These are phyloP conservation scores for Prunella fulvescens DNA, from an alignment of 2,113 vertebrate species.

Conservation along the genomic window DNA sequence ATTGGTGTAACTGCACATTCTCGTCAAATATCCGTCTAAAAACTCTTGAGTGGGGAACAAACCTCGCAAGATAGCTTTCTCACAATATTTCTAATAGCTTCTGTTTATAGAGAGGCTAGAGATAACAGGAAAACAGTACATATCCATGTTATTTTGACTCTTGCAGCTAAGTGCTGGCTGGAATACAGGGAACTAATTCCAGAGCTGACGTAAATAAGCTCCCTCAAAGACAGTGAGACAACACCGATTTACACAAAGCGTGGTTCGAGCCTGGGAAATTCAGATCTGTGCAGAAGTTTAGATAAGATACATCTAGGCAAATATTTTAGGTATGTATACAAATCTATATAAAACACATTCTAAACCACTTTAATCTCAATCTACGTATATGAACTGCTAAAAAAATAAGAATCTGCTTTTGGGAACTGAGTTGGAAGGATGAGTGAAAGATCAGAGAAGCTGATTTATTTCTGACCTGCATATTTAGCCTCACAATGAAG, in stretches of 20 bases:
- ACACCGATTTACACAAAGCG: conserved; percentile 23
- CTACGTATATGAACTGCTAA: background rate
- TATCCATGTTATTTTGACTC: conserved; percentile 36
- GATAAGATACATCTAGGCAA: conserved; percentile 56
- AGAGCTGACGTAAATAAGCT: conserved; percentile 49
- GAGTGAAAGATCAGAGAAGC: background rate
- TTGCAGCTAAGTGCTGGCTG: conserved; percentile 18
- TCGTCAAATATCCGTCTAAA: background rate
- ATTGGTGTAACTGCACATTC: background rate
- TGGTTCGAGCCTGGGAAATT: conserved; percentile 45
- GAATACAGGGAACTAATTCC: conserved; percentile 32
- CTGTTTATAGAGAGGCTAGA: conserved; percentile 36
- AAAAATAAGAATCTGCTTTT: background rate
- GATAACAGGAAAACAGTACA: conserved; percentile 30
- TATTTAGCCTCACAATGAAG: background rate
- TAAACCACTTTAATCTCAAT: conserved; percentile 21
- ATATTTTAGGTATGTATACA: conserved; percentile 48
- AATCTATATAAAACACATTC: conserved; percentile 47
- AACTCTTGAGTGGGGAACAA: background rate
- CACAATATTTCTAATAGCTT: conserved; percentile 44
- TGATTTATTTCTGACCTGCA: background rate
- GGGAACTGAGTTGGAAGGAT: background rate
- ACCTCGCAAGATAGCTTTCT: conserved; percentile 5
- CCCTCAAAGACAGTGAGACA: conserved; percentile 37
- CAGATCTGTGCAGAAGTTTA: background rate